Conservation (phyloP, 1,140 invertebrate genomes). For the Leptinotarsa texana region DNA sequence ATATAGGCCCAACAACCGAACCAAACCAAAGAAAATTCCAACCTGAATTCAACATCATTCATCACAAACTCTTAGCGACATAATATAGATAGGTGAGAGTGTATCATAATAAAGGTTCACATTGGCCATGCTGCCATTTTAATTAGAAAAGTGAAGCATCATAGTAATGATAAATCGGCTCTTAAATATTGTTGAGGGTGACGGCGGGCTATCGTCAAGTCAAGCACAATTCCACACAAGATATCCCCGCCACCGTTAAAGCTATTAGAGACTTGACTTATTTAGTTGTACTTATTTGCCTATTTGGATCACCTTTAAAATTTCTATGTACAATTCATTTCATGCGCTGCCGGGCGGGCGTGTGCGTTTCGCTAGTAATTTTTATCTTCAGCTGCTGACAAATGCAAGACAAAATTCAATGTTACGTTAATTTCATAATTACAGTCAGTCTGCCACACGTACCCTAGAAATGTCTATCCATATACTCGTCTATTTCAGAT, state of each 20-base stretch:
- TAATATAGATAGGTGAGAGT: too few species aligned
- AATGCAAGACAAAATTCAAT: conserved; percentile 22
- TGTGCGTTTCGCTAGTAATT: conserved; percentile 45
- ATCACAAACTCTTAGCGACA: too few species aligned
- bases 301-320: conserved; percentile 50
- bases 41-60: too few species aligned
- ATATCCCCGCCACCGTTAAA: conserved; percentile 38
- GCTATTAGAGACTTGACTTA: conserved; percentile 40
- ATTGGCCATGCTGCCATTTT: too few species aligned
- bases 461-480: conserved; percentile 35
- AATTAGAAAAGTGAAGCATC: background rate
- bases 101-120: too few species aligned
- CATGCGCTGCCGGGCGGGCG: conserved; percentile 43
- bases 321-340: conserved; percentile 51
- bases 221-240: conserved; percentile 25
- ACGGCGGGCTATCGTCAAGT: conserved; percentile 13
- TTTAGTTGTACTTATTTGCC: conserved; percentile 49
- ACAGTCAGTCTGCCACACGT: conserved; percentile 37
- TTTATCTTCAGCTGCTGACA: conserved; percentile 21
- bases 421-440: conserved; percentile 26
- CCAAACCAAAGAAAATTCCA: too few species aligned
- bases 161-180: background rate
- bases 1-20: too few species aligned
- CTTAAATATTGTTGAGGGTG: conserved; percentile 10
- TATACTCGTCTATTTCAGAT: conserved; percentile 41